Evolutionary conservation across 2,113 vertebrate genomes (phyloP).

Genomic region (Nothoprocta perdicaria): DNA sequence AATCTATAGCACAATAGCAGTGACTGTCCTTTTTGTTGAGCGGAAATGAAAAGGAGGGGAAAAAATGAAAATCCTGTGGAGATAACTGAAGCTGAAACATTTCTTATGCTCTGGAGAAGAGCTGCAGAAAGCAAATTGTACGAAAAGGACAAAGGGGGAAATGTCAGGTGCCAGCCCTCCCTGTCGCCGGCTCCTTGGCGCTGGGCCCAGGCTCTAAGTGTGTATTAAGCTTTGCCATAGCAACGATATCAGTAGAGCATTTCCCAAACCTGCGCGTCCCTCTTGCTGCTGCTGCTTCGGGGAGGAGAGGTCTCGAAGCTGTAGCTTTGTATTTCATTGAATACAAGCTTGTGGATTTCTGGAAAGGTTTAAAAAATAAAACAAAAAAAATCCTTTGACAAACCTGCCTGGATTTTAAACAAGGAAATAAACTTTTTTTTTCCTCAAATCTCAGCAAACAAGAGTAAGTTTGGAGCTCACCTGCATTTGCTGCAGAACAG

Average conservation of each 20-base stretch:
- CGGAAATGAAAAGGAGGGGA: rapidly evolving
- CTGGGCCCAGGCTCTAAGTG: background rate
- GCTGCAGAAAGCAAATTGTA: conserved; percentile 41
- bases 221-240: conserved; percentile 31
- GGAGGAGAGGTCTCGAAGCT: background rate
- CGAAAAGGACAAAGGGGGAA: conserved; percentile 37
- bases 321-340: background rate
- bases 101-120: conserved; percentile 32
- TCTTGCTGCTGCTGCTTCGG: conserved; percentile 12
- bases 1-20: background rate
- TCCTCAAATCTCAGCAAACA: background rate
- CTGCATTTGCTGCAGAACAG: background rate
- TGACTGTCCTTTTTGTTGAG: background rate
- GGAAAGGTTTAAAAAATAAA: background rate
- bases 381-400: background rate
- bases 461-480: background rate
- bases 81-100: conserved; percentile 55
- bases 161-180: background rate
- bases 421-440: background rate
- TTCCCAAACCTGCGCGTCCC: background rate
- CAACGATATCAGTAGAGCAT: background rate
- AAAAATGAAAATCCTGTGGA: background rate
- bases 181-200: background rate
- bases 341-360: background rate
- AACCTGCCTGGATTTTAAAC: background rate